Evolutionary conservation across 2,113 vertebrate genomes (phyloP).

Genomic region (Protomyctophum bolini): DNA sequence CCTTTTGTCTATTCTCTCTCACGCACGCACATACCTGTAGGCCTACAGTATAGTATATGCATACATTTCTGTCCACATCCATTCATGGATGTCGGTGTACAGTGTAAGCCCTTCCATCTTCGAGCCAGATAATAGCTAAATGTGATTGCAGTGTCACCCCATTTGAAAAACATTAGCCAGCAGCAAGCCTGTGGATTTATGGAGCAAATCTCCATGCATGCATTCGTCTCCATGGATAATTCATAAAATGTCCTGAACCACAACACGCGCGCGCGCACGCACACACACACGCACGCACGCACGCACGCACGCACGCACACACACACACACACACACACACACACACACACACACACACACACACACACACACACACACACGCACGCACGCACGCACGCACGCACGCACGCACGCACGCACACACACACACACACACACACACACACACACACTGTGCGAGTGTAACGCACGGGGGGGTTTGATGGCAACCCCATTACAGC

Average conservation of each 20-base stretch:
- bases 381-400: neutral
- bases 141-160: slow-evolving; percentile 3
- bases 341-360: neutral
- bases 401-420: slow-evolving; percentile 3
- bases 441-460: too few species aligned
- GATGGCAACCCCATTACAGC: too few species aligned
- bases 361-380: neutral
- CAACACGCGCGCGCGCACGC: slow-evolving; percentile 5
- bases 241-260: slow-evolving; percentile 19
- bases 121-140: slow-evolving; percentile 15
- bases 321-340: neutral
- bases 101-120: neutral
- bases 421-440: neutral
- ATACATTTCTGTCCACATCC: neutral
- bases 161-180: slow-evolving; percentile 28
- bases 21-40: neutral
- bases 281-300: neutral
- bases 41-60: neutral
- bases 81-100: neutral
- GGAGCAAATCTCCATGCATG: slow-evolving; percentile 13
- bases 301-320: neutral
- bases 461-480: too few species aligned
- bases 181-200: neutral
- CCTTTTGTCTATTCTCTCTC: too few species aligned
- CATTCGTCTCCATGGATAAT: slow-evolving; percentile 42